Percentiles rank a stretch among this genome's conserved stretches.
These are phyloP conservation scores for Morinoia aosen DNA, from an alignment of 2,888 invertebrate genomes.

Conservation along the genomic window DNA sequence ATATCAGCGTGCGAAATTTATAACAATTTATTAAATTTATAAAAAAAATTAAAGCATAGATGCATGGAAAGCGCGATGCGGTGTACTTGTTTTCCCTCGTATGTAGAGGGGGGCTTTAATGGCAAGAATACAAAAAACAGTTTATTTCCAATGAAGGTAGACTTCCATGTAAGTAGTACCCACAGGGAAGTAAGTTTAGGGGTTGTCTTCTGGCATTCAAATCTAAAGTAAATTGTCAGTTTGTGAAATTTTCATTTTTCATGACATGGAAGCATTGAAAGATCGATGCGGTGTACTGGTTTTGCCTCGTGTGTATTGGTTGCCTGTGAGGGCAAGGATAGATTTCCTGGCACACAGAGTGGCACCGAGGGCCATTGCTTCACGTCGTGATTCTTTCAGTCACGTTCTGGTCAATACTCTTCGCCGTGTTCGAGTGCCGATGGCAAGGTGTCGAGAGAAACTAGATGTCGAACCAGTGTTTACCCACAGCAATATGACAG, in stretches of 20 bases:
- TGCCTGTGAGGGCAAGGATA: background rate
- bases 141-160: background rate
- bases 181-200: too few relatives aligned
- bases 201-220: background rate
- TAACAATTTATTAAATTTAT: too few relatives aligned
- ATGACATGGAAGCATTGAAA: background rate
- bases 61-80: background rate
- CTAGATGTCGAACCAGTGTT: too few relatives aligned
- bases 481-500: too few relatives aligned
- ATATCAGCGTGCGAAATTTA: too few relatives aligned
- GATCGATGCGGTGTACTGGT: background rate
- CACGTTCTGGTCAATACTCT: too few relatives aligned
- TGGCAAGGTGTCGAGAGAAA: too few relatives aligned
- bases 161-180: too few relatives aligned
- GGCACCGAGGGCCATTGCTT: background rate
- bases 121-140: background rate
- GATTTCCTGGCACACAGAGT: background rate
- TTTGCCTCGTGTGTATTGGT: background rate
- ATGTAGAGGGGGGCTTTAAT: background rate
- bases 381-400: too few relatives aligned
- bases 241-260: background rate
- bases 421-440: too few relatives aligned
- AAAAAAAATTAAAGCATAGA: background rate
- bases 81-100: background rate
- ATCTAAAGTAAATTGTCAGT: background rate